Evolutionary conservation across 2,888 invertebrate species (phyloP), one percentile per base, ranked within the genome.

Genomic region (Rhamphomyia laevipes): DNA sequence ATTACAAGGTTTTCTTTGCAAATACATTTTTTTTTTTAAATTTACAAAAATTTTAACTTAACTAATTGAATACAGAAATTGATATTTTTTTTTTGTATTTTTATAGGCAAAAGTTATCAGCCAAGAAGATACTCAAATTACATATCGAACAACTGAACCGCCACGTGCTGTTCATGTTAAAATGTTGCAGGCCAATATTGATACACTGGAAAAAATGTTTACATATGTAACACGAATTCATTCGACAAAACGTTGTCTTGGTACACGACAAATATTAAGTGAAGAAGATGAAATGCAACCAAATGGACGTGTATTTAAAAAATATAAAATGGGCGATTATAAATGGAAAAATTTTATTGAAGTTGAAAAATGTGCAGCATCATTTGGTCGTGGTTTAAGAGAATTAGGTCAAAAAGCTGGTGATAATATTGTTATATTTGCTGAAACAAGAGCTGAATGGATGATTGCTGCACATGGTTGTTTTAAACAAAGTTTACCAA

Each of bases 361-460:
- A 58, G 82, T 65, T 57, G 84, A 89, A 62, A 71, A 74, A n/a
- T 74, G 84, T 64, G 84, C 92, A 5, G 72, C 77, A 0, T 74
- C 81, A 58, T 86, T 97, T 69, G 89, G 90, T 44, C 81, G 82
- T 50, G 97, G 96, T 1, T 74, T 99, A 54, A 77, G 84, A 38
- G 83, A 82, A 61, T 71, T 90, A 35, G 93, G 92, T 27, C 80
- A 86, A 60, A 69, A 73, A 58, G 81, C 86, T 10, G 76, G 77
- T 11, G 73, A 80, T 53, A 89, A 87, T 68, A 77, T 97, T 57
- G 92, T 89, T 48, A 84, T 99, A 63, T 97, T 95, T 74, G 94
- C 96, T 0, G 99, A 99, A 73, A 99, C 97, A 0, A 77, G 96
- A 58, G 90, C 90, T 44, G 97, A 99, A 73, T 99, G 99, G 99